These are phyloP conservation scores for Eulithis prunata DNA, from an alignment of 2,888 invertebrate genomes.

Conservation along the genomic window DNA sequence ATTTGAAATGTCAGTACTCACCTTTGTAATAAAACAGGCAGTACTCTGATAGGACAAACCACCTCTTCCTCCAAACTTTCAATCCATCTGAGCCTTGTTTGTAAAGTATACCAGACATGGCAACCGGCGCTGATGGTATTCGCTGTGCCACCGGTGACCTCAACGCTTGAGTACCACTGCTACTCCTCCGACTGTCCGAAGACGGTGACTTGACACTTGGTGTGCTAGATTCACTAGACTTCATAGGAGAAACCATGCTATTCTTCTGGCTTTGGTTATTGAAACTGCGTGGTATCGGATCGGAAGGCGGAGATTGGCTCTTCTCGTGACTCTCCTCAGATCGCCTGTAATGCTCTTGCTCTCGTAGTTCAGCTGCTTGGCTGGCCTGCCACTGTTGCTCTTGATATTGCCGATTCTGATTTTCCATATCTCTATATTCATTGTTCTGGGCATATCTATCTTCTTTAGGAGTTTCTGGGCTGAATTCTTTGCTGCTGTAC, in stretches of 20 bases:
- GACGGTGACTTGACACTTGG: slow-evolving; percentile 80
- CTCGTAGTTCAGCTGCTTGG: slow-evolving; percentile 66
- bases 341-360: slow-evolving; percentile 65
- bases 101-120: slow-evolving; percentile 94
- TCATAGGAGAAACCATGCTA: slow-evolving; percentile 72
- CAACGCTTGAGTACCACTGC: slow-evolving; percentile 85
- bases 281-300: slow-evolving; percentile 44
- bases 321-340: slow-evolving; percentile 67
- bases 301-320: slow-evolving; percentile 67
- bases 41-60: slow-evolving; percentile 97
- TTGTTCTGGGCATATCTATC: slow-evolving; percentile 70
- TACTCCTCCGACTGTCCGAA: slow-evolving; percentile 78
- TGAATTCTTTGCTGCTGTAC: slow-evolving; percentile 76
- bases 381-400: slow-evolving; percentile 74
- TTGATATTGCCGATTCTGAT: slow-evolving; percentile 68
- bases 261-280: slow-evolving; percentile 65
- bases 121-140: slow-evolving; percentile 92
- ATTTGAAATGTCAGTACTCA: slow-evolving; percentile 63
- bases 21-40: slow-evolving; percentile 98
- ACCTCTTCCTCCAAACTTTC: slow-evolving; percentile 97
- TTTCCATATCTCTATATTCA: slow-evolving; percentile 71
- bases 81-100: slow-evolving; percentile 97
- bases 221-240: slow-evolving; percentile 77
- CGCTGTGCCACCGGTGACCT: slow-evolving; percentile 94
- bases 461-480: slow-evolving; percentile 69